Evolutionary conservation across 2,888 invertebrate genomes (phyloP), one percentile per base, ranked within the genome.

Genomic region (Helicoverpa assulta): DNA sequence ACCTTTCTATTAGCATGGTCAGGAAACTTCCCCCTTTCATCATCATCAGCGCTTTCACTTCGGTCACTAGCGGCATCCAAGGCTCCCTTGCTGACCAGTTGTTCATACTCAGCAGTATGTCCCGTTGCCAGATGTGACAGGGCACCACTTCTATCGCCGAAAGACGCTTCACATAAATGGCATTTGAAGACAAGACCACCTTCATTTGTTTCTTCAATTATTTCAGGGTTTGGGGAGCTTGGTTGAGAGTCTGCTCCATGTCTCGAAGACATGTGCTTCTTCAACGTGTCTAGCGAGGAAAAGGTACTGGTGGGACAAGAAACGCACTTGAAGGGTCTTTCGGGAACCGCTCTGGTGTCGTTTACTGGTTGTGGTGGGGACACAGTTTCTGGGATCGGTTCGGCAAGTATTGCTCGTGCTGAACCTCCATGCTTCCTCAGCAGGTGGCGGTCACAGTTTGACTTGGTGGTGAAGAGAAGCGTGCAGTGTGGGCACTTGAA

Each of bases 391-490:
- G 91, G 83, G 29, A 94, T 88, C 0, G 93, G 93, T 61, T 93
- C 94, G 1, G 93, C 93, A 43, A 93, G 88, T 81, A 96, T 91
- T 81, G 96, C 87, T 87, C 94, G 83, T 50, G 96, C 92, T 66
- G 96, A 91, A 70, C 96, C 91, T 53, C 96, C 95, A 88, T 99
- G 99, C 88, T 99, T 99, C 50, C 99, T 96, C 63, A 98, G 93
- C 70, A 99, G 94, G 91, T 99, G 99, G 14, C 99, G 98, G 89
- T 99, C 99, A 91, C 99, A 98, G 93, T 99, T 99, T 10, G 99
- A 99, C 91, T 99, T 99, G 0, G 99, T 99, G 47, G 99, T 99
- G 91, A 99, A 99, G 1, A 99, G 97, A 10, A 99, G 96, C 0
- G 98, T 98, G 89, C 99, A 99, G 87, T 98, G 98, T 0, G 98